A percentile compares a stretch with the other conserved stretches of the same genome.
Evolutionary conservation across 2,113 vertebrate genomes (phyloP).

Genomic region (Rynchops niger): DNA sequence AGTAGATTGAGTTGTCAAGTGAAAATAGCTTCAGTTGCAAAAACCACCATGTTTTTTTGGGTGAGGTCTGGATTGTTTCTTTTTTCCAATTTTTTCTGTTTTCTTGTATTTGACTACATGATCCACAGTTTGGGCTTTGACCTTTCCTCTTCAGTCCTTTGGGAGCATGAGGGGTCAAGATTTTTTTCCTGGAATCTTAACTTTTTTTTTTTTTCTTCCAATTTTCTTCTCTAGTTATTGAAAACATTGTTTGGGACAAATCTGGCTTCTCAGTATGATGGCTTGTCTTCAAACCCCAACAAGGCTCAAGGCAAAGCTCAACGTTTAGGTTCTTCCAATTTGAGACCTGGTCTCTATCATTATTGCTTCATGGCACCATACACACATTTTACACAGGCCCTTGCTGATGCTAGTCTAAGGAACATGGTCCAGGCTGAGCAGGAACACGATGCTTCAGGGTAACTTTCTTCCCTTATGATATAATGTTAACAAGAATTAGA

Average conservation of each 20-base stretch:
- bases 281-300: slow-evolving; percentile 83
- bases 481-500: not conserved
- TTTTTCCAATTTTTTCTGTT: not conserved
- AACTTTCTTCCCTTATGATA: not conserved
- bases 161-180: not conserved
- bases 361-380: slow-evolving; percentile 99
- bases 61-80: not conserved
- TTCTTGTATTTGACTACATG: not conserved
- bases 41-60: not conserved
- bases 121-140: not conserved
- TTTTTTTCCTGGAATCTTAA: not conserved
- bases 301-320: slow-evolving; percentile 90
- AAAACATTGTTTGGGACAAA: slow-evolving; percentile 98
- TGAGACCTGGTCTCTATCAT: slow-evolving; percentile 93
- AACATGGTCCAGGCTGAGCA: slow-evolving; percentile 96
- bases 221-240: slow-evolving; percentile 77
- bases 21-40: not conserved
- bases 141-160: not conserved
- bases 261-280: slow-evolving; percentile 91
- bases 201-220: not conserved
- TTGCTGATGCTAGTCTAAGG: slow-evolving; percentile 93
- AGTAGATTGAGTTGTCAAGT: not conserved
- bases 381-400: slow-evolving; percentile 96
- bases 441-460: slow-evolving; percentile 92
- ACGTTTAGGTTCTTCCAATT: slow-evolving; percentile 90